Percentiles rank a stretch among this genome's conserved stretches.
Conservation (phyloP, 1,140 invertebrate species). For the Geopemphigus sp. region DNA sequence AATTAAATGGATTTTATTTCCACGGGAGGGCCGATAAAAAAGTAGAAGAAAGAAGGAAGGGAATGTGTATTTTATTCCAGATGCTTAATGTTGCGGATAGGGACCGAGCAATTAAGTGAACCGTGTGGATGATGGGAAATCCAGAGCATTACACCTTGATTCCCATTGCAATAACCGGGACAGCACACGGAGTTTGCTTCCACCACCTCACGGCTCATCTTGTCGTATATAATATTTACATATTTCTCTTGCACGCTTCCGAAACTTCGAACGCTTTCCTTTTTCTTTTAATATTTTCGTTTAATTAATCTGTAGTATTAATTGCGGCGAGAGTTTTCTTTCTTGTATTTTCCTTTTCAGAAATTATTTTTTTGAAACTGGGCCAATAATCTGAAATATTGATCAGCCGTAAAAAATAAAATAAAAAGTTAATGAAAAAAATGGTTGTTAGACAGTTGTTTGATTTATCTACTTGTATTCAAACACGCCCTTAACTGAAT, state of each 20-base stretch:
- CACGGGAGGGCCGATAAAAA: conserved; percentile 9
- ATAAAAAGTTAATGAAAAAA: conserved; percentile 41
- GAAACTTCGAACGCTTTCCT: neutral
- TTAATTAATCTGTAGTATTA: conserved; percentile 31
- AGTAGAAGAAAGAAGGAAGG: neutral
- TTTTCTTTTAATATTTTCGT: neutral
- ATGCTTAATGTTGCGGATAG: conserved; percentile 45
- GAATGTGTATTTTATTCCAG: conserved; percentile 46
- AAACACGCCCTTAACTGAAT: conserved; percentile 21
- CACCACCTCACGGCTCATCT: neutral
- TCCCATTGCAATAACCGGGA: conserved; percentile 21
- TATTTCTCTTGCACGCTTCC: neutral
- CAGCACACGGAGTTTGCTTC: conserved; percentile 24
- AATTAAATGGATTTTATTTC: conserved; percentile 46
- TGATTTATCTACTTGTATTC: conserved; percentile 43
- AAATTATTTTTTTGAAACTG: conserved; percentile 31
- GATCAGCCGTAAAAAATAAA: conserved; percentile 18
- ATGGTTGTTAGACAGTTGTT: conserved; percentile 42
- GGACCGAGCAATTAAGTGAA: conserved; percentile 39
- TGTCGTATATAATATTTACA: conserved; percentile 32
- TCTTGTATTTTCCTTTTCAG: conserved; percentile 13
- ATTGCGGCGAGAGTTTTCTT: neutral
- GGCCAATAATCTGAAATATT: conserved; percentile 36
- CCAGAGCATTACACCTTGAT: conserved; percentile 28
- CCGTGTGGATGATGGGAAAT: conserved; percentile 36